phyloP scores from a whole-genome alignment of 1,140 invertebrate species.

The Teleogryllus occipitalis region DNA sequence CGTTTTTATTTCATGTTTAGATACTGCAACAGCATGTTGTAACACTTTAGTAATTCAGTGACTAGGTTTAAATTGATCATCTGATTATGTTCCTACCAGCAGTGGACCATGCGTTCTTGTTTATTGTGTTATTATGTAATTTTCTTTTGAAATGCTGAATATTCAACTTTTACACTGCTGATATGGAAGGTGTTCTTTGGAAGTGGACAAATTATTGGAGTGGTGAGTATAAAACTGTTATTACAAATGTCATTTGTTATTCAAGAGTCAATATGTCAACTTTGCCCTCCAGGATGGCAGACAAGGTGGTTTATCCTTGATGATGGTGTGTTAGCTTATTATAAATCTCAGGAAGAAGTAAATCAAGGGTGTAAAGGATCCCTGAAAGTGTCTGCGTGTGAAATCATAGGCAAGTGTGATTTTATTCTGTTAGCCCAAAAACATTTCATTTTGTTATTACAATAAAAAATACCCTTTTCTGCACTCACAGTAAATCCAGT shows the following conservation, averaged over 20 bases:
- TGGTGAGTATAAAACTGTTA: conserved; percentile 31
- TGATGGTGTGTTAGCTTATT: conserved; percentile 71
- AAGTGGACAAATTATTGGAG: conserved; percentile 50
- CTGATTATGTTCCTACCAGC: too few species aligned
- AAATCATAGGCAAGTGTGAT: conserved; percentile 59
- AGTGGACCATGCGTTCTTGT: too few species aligned
- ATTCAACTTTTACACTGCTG: background rate
- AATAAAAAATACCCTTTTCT: background rate
- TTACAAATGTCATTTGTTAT: background rate
- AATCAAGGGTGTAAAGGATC: conserved; percentile 77
- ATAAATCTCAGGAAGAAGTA: conserved; percentile 74
- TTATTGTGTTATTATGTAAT: too few species aligned
- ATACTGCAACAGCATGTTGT: too few species aligned
- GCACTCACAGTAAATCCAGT: conserved; percentile 52
- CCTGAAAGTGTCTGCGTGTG: conserved; percentile 70
- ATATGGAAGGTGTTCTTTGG: conserved; percentile 44
- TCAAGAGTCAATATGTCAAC: too few species aligned
- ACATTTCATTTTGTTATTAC: background rate
- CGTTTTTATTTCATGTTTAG: too few species aligned
- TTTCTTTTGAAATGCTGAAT: too few species aligned
- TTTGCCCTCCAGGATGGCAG: conserved; percentile 61
- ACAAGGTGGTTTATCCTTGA: conserved; percentile 77
- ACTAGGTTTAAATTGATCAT: too few species aligned
- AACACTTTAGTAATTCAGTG: too few species aligned
- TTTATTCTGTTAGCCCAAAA: background rate